Conservation (phyloP, 2,113 vertebrate genomes). For the Salvelinus fontinalis region DNA sequence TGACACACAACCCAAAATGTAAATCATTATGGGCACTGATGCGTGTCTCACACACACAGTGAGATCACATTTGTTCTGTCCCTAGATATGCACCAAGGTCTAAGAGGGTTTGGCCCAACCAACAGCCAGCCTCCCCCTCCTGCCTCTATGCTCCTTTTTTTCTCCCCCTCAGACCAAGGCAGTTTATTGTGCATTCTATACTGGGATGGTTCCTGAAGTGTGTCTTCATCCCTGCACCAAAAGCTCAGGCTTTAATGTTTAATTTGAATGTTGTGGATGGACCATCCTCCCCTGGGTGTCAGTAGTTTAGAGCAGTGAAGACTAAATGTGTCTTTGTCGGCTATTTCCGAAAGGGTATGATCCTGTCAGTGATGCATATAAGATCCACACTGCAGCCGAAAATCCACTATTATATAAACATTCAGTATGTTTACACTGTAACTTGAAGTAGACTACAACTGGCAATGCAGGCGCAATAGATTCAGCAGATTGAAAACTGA, state of each 20-base stretch:
- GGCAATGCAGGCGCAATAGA: background rate
- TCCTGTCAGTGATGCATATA: background rate
- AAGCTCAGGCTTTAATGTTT: background rate
- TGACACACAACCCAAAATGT: background rate
- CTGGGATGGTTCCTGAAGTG: slow-evolving; percentile 8
- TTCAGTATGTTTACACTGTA: background rate
- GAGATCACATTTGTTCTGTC: slow-evolving; percentile 46
- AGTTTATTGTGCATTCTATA: background rate
- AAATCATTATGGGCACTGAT: slow-evolving; percentile 41
- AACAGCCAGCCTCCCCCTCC: background rate
- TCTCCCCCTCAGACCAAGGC: background rate
- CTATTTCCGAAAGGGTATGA: background rate
- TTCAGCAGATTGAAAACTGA: background rate
- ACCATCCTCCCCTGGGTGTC: background rate
- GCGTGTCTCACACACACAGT: slow-evolving; percentile 56
- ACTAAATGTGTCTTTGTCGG: background rate
- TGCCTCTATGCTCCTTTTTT: background rate
- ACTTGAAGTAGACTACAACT: background rate
- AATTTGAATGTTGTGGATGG: background rate
- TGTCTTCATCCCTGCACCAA: slow-evolving; percentile 8
- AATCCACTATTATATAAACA: background rate
- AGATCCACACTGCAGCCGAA: background rate
- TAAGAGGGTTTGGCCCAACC: background rate
- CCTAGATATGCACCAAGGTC: slow-evolving; percentile 9
- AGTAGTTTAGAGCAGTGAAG: background rate